Base-by-base conservation (phyloP, 1,140 invertebrate species). In the Macrocentrus cingulum region DNA sequence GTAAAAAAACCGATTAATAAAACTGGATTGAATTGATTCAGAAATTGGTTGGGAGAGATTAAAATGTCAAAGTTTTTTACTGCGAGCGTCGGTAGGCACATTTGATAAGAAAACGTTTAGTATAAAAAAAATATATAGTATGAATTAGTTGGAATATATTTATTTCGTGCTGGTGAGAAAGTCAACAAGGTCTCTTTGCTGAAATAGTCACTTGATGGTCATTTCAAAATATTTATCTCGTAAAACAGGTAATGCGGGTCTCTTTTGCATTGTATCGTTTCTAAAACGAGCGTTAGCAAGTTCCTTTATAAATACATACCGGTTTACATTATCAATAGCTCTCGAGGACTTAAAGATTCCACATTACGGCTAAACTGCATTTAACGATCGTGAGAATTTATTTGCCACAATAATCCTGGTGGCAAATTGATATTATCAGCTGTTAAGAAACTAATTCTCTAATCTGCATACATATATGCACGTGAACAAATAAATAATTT, bases 241-340 rank as follows among this genome's bases (percentile, higher is more conserved):
- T 39, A 39, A 39, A 39, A 39, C 36, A n/a, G 36, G 49, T 51
- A 15, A 51, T 51, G 32, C 32, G 32, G 49, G 49, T 51, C 18
- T n/a, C n/a, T 19, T 15, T 34, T 56, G 25, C 34, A 48, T 48
- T 37, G 45, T 56, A 37, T 37, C 20, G 23, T 46, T 23, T 48
- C 20, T 32, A 16, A 36, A 39, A 7, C 4, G 19, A 48, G 7
- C 25, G 23, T 56, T 39, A 36, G 29, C n/a, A 29, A 8, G 36
- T 8, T 11, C 3, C 13, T n/a, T 11, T 39, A 3, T n/a, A 8
- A 4, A n/a, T 39, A n/a, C n/a, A 39, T 51, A 56, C 54, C 44
- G 44, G 54, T 56, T 56, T 15, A 34, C 34, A 39, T 48, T 56
- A 56, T 56, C 44, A 42, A 56, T 56, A 16, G 11, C n/a, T n/a